These are phyloP conservation scores for Xyrauchen texanus DNA, from an alignment of 2,113 vertebrate species.

Conservation along the genomic window DNA sequence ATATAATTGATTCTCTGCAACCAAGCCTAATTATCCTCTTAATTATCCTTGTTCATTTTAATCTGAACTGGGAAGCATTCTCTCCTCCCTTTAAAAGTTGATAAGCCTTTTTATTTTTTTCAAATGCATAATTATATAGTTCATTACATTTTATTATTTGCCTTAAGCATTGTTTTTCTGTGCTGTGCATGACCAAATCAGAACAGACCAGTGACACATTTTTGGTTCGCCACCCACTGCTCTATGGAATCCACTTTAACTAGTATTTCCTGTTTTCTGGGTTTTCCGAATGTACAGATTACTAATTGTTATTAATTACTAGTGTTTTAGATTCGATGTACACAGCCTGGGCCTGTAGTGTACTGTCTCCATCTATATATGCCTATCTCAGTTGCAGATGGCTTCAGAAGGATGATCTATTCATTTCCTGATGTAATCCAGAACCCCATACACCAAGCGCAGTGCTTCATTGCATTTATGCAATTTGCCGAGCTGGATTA, in stretches of 20 bases:
- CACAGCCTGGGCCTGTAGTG: neutral
- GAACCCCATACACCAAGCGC: neutral
- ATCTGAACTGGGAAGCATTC: too few species aligned
- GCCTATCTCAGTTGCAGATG: slow-evolving; percentile 25
- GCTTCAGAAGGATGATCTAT: slow-evolving; percentile 33
- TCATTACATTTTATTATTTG: too few species aligned
- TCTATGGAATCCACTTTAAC: neutral
- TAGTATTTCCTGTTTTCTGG: neutral
- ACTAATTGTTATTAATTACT: neutral
- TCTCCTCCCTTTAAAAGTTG: too few species aligned
- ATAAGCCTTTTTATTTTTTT: too few species aligned
- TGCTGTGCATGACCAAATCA: too few species aligned
- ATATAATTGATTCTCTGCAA: too few species aligned
- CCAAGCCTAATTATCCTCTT: too few species aligned
- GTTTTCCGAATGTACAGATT: slow-evolving; percentile 13
- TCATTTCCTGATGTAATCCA: slow-evolving; percentile 8
- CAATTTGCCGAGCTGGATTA: slow-evolving; percentile 2
- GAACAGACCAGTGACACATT: too few species aligned
- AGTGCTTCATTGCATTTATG: neutral
- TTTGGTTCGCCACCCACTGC: too few species aligned
- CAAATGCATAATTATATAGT: too few species aligned
- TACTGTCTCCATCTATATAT: slow-evolving; percentile 8
- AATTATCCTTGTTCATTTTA: too few species aligned
- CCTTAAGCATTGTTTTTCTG: too few species aligned
- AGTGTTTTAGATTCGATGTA: neutral